Evolutionary conservation across 1,140 invertebrate genomes (phyloP), one percentile per base, ranked within the genome.

Genomic region (Lepidurus apus): DNA sequence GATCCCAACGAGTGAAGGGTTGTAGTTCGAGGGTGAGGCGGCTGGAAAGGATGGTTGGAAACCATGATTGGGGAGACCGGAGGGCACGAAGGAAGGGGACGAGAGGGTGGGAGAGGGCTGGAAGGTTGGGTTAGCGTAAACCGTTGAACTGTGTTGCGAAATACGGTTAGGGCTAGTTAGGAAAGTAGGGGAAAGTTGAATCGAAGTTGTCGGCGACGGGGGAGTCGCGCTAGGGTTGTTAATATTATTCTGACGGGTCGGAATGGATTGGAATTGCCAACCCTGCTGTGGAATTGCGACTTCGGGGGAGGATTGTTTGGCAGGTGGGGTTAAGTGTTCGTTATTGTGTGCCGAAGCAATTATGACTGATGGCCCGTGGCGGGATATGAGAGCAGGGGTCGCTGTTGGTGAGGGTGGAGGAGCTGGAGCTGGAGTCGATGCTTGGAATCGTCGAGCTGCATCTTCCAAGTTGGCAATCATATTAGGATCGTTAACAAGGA

Each of bases 391-490:
- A 34, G 34, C 3, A 34, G 34, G 26, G 26, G 26, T 34, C 26
- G 26, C 3, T 34, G 34, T 34, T 34, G 34, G 34, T 4, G 34
- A 65, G 53, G 53, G 53, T 65, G 53, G 21, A 65, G 13, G 53
- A 13, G 21, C 17, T 17, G 53, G 53, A 65, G 53, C 8, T 65
- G 53, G 17, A 13, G 13, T n/a, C 17, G 17, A 7, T 21, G 53
- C 21, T 65, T 17, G 53, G n/a, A n/a, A 13, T 65, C 53, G 53
- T 65, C 53, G 17, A 7, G 53, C 53, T 65, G 53, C 53, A 21
- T 65, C 53, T 65, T 65, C 53, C 53, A 65, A 65, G 43, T 77
- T 77, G 24, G 75, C 75, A 77, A 77, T 77, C 75, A 77, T 77
- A 47, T 77, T 77, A 44, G 75, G 75, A 45, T 77, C 75, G 43